These are phyloP conservation scores for Acanthacorydalis orientalis DNA, from an alignment of 2,888 invertebrate species.

Conservation along the genomic window DNA sequence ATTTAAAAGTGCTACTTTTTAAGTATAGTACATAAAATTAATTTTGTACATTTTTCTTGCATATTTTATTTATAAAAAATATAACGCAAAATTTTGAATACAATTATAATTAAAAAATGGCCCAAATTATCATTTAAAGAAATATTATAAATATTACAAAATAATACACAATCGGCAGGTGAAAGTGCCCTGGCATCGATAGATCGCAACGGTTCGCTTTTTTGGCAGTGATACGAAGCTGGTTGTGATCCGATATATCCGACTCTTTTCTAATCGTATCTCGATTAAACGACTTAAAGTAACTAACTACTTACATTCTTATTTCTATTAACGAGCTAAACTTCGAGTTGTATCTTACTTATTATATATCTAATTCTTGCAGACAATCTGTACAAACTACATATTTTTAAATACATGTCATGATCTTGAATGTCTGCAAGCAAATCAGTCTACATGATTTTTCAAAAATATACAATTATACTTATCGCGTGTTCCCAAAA, in stretches of 20 bases:
- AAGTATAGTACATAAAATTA: neutral
- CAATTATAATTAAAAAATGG: no score
- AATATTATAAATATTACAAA: neutral
- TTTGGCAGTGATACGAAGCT: slow-evolving; percentile 22
- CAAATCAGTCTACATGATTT: slow-evolving; percentile 5
- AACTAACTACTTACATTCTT: neutral
- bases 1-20: neutral
- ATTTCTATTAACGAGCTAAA: neutral
- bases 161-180: neutral
- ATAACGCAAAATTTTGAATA: neutral
- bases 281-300: neutral
- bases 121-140: neutral
- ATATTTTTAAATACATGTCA: slow-evolving; percentile 1
- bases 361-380: slow-evolving; percentile 1
- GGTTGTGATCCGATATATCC: slow-evolving; percentile 18
- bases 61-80: neutral
- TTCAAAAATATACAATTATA: slow-evolving; percentile 3
- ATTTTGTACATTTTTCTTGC: neutral
- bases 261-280: neutral
- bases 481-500: slow-evolving; percentile 2
- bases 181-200: neutral
- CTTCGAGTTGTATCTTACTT: neutral
- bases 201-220: slow-evolving; percentile 4
- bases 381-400: slow-evolving; percentile 4
- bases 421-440: slow-evolving; percentile 5